phyloP scores from a whole-genome alignment of 2,888 invertebrate genomes.

The Andrena haemorrhoa region DNA sequence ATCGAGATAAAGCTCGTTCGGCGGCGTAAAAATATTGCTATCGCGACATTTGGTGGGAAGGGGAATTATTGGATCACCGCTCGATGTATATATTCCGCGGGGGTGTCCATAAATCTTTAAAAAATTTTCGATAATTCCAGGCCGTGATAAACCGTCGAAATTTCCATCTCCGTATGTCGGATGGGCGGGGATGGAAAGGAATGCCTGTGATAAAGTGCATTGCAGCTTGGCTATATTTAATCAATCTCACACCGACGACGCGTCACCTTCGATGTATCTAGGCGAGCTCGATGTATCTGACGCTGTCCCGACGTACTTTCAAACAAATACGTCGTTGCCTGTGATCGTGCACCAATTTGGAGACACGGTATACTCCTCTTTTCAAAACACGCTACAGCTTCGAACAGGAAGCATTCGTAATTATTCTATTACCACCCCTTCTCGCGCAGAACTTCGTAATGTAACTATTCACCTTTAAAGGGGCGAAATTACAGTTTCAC shows the following conservation, averaged over 20 bases:
- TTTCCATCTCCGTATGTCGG: slow-evolving; percentile 19
- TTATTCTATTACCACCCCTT: not conserved
- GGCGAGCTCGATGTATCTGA: not conserved
- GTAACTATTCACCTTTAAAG: not conserved
- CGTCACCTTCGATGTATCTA: not conserved
- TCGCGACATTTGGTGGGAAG: not conserved
- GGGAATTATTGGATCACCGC: slow-evolving; percentile 2
- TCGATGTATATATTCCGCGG: slow-evolving; percentile 1
- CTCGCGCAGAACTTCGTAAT: not conserved
- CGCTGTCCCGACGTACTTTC: no score
- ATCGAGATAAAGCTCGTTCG: not conserved
- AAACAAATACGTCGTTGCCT: not conserved
- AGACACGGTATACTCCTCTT: no score
- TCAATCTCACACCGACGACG: slow-evolving; percentile 14
- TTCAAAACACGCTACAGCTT: no score
- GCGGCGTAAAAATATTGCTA: slow-evolving; percentile 12
- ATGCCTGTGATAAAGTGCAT: slow-evolving; percentile 45
- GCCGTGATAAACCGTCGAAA: slow-evolving; percentile 25
- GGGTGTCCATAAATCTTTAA: slow-evolving; percentile 20
- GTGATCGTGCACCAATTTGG: no score
- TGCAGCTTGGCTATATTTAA: slow-evolving; percentile 67
- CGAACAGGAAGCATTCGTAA: no score
- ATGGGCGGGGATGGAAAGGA: slow-evolving; percentile 24
- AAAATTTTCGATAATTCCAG: slow-evolving; percentile 29
- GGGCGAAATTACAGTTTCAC: not conserved